A percentile compares a stretch with the other conserved stretches of the same genome.
These are phyloP conservation scores for Mixornis gularis DNA, from an alignment of 2,113 vertebrate species.

Conservation along the genomic window DNA sequence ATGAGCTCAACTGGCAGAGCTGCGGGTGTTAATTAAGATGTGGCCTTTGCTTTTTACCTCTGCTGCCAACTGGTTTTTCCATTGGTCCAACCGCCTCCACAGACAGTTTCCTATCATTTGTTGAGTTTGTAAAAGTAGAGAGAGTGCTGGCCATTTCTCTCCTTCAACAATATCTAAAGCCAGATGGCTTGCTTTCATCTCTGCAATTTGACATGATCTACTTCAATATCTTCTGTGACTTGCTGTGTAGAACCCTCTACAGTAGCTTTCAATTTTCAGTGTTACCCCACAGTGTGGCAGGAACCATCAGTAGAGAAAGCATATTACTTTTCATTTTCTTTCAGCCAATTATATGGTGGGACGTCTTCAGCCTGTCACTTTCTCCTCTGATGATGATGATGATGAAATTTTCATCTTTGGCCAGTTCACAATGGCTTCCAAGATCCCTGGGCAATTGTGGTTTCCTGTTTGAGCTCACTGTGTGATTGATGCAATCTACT, in stretches of 20 bases:
- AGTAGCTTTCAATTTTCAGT: neutral
- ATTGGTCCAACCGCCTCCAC: neutral
- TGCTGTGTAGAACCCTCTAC: neutral
- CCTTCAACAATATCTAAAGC: neutral
- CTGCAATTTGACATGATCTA: neutral
- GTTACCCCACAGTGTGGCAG: neutral
- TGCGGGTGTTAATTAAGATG: fast-evolving
- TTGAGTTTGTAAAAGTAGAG: neutral
- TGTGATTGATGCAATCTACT: no score
- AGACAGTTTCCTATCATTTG: neutral
- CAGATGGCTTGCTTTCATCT: neutral
- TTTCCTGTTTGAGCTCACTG: neutral
- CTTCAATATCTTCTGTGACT: neutral
- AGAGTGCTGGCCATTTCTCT: neutral
- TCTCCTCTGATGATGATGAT: neutral
- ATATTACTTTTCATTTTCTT: neutral
- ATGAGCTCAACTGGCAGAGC: neutral
- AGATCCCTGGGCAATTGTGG: neutral
- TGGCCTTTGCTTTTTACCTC: neutral
- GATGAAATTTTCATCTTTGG: neutral
- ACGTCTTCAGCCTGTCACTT: neutral
- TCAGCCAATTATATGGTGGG: no score
- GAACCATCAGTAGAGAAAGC: neutral
- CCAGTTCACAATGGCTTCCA: neutral
- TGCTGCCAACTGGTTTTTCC: neutral